Base-by-base conservation (phyloP, 1,140 invertebrate species). In the Nephila pilipes region DNA sequence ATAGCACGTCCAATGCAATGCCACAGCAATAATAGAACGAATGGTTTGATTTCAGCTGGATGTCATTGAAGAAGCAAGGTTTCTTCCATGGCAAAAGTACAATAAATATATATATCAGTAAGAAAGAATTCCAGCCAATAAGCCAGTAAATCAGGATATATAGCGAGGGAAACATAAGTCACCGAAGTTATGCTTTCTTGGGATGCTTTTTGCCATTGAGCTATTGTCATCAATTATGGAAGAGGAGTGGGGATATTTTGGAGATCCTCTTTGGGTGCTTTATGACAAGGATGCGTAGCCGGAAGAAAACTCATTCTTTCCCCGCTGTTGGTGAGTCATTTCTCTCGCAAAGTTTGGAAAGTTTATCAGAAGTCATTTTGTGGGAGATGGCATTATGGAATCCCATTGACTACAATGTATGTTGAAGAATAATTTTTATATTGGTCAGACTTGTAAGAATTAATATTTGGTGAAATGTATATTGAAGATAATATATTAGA, bases 191-290 rank as follows among this genome's bases (percentile, higher is more conserved):
- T 65, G n/a, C 25, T 65, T 25, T 25, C 4, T 60, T 65, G n/a
- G n/a, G 25, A 65, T 25, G n/a, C 63, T n/a, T 65, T n/a, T 29
- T 65, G n/a, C 25, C 25, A 1, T 12, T 0, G 2, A 14, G 63
- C 63, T 65, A 65, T 65, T 65, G 63, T 29, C 63, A 65, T 65
- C 25, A 65, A 65, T 65, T 65, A 65, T 65, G 63, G 8, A 65
- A n/a, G 22, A 65, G 22, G 22, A 65, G 63, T 25, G 63, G 63
- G 25, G 22, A 65, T 65, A 2, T 65, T n/a, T 1, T 65, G 22
- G 63, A 65, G 25, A 65, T 65, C n/a, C 63, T 65, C 10, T 65
- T 65, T 14, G 10, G n/a, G n/a, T 65, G n/a, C 22, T 65, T 65
- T 65, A 65, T 25, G 63, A 65, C 63, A 65, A 25, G 25, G 63